Evolutionary conservation across 2,888 invertebrate genomes (phyloP), one percentile per base, ranked within the genome.

Genomic region (Pristionchus fissidentatus): DNA sequence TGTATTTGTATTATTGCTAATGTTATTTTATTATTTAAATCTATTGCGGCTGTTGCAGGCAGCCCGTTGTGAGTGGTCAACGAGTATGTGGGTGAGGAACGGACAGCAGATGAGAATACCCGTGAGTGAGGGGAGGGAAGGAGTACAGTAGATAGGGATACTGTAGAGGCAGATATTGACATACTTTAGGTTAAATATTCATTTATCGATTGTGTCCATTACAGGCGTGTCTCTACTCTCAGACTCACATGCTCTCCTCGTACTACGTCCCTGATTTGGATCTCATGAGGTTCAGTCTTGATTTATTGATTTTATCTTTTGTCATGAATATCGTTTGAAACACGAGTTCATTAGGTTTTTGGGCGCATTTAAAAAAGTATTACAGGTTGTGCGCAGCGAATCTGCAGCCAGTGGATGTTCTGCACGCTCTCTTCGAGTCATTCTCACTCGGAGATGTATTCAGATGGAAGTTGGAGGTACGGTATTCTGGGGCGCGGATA

Each of bases 31-130:
- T n/a, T n/a, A n/a, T n/a, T n/a, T n/a, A n/a, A n/a, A 52, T 78
- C 7, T 26, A 3, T 15, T 29, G 46, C 3, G 15, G 8, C 38
- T 41, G n/a, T 26, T 86, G 85, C 77, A 89, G 88, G 88, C 82
- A 8, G 86, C 86, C 0, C 81, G 88, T 10, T 84, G 88, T 7
- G 90, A 91, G 79, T 87, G 86, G 84, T 75, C 85, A 62, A 87
- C 87, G 26, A 86, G 85, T 4, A 91, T 91, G 91, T 91, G 91
- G 91, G 87, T 87, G 26, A 78, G 90, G 49, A 90, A 90, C 83
- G 90, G 90, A 7, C 84, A 83, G 3, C 85, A 86, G 41, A 86
- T 90, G n/a, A 83, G 88, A 22, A 85, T 57, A 41, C 78, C 77
- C 29, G 80, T 87, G 38, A 43, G 80, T 46, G 46, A 0, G 22